Evolutionary conservation across 2,797 vertebrate species (phyloP), one percentile per base, ranked within the genome.

Genomic region (Leptodactylus fallax): DNA sequence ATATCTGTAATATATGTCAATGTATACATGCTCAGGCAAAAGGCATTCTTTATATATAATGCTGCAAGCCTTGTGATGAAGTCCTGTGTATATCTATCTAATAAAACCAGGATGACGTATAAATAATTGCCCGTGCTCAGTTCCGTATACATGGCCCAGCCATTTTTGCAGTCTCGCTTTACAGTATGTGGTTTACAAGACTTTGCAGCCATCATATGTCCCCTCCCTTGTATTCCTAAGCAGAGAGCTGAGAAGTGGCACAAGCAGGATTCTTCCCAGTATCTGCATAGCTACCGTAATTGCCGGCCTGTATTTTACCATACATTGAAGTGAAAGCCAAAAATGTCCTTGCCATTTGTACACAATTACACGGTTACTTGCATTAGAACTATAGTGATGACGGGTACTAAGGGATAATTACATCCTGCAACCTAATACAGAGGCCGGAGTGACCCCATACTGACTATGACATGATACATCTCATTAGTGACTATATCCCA

Each of bases 291-390:
- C 7, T 36, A 36, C 36, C 36, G 36, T 83, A 83, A 72, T 83
- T 83, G 67, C 25, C 53, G 49, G n/a, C 23, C 60, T 47, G 55
- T 14, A 51, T 51, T 82, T 51, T 81, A 65, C 36, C 60, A 65
- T 82, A 82, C 81, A 82, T 82, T 82, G 63, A 82, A 55, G 61
- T 69, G 61, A 27, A 55, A 3, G 81, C 81, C 81, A 83, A 72
- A 72, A 58, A 72, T 36, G 45, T 71, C 67, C 65, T 65, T 71
- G 65, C 47, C 67, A 72, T 69, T 71, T 56, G 81, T 53, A 71
- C 65, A 56, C 12, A 7, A 72, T 83, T 83, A 83, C 67, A 83
- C 51, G 67, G 81, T 36, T 71, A 72, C 72, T 69, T 83, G 81
- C 23, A 72, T 71, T 58, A 36, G 67, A 83, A 83, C 81, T 71